Evolutionary conservation across 2,797 vertebrate genomes (phyloP).

Genomic region (Pantherophis vulpinus): DNA sequence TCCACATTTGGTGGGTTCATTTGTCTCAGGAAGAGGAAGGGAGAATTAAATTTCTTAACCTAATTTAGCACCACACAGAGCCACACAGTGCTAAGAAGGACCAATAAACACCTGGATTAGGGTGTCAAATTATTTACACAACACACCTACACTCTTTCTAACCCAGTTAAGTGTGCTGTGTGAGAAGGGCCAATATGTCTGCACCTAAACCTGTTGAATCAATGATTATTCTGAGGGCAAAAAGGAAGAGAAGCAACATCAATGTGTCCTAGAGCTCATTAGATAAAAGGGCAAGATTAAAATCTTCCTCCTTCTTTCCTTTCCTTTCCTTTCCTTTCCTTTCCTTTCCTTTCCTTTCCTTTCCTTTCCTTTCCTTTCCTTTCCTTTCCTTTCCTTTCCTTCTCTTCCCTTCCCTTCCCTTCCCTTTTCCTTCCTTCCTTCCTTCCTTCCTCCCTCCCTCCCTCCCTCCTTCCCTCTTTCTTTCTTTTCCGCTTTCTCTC

Average conservation of each 20-base stretch:
- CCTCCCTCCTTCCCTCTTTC: too few species aligned
- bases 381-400: too few species aligned
- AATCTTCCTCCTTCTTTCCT: neutral
- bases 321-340: too few species aligned
- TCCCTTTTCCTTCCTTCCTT: too few species aligned
- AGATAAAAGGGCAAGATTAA: neutral
- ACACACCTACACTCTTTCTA: neutral
- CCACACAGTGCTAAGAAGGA: neutral
- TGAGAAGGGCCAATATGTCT: neutral
- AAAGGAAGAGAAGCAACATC: neutral
- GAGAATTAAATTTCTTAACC: neutral
- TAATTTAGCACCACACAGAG: neutral
- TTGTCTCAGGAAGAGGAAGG: neutral
- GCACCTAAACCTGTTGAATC: neutral
- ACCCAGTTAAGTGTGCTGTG: neutral
- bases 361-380: too few species aligned
- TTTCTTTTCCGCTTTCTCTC: too few species aligned
- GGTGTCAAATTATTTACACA: neutral
- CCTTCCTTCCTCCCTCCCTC: too few species aligned
- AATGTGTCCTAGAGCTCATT: neutral
- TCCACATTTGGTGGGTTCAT: neutral
- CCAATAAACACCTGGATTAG: neutral
- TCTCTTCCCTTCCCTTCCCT: too few species aligned
- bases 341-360: too few species aligned
- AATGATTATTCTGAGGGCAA: neutral